Conservation (phyloP, 2,888 invertebrate species). For the Mycalesis mineus region DNA sequence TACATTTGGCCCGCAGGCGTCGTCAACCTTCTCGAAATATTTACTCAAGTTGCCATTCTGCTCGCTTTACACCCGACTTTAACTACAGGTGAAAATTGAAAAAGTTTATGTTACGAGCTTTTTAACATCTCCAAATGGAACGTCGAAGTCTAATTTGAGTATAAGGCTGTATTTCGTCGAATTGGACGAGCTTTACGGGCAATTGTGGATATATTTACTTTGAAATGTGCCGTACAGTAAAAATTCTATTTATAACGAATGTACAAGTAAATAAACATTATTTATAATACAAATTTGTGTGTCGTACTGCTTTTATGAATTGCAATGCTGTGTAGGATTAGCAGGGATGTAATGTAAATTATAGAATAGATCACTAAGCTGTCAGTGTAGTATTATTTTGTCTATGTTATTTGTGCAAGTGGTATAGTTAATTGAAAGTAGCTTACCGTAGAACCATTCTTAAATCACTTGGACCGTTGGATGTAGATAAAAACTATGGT, state of each 20-base stretch:
- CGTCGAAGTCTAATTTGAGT: constrained; percentile 54
- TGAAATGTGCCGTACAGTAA: neutral
- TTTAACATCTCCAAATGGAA: constrained; percentile 61
- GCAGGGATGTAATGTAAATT: too few species aligned
- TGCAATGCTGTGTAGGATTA: too few species aligned
- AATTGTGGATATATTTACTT: constrained; percentile 17
- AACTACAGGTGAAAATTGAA: constrained; percentile 75
- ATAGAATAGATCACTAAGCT: too few species aligned
- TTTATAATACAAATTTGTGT: too few species aligned
- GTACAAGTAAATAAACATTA: neutral
- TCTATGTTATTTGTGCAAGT: too few species aligned
- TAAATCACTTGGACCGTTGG: too few species aligned
- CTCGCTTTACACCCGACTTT: constrained; percentile 62
- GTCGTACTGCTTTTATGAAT: too few species aligned
- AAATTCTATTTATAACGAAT: neutral
- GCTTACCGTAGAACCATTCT: too few species aligned
- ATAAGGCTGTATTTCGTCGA: constrained; percentile 26
- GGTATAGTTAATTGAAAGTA: too few species aligned
- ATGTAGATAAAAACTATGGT: too few species aligned
- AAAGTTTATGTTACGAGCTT: constrained; percentile 72
- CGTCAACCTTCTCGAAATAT: constrained; percentile 68
- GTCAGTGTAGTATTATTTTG: too few species aligned
- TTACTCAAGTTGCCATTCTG: constrained; percentile 53
- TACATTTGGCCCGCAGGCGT: constrained; percentile 61
- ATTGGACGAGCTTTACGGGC: constrained; percentile 23